A percentile compares a stretch with the other conserved stretches of the same genome.
Conservation (phyloP, 2,888 invertebrate genomes). For the Xiphydria camelus region DNA sequence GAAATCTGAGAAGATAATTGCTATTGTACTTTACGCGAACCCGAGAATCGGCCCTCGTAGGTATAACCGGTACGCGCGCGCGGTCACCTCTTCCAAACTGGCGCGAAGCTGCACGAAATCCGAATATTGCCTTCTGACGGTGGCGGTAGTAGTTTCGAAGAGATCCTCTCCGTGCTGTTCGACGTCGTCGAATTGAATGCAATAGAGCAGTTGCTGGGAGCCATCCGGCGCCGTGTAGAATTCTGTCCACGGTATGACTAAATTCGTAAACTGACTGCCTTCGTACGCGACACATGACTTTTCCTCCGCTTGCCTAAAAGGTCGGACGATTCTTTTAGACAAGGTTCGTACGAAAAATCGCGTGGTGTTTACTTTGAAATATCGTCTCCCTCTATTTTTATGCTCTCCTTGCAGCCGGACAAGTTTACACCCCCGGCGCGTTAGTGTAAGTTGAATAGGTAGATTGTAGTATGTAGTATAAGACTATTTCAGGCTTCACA, state of each 20-base stretch:
- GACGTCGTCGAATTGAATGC: slow-evolving; percentile 52
- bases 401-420: too few relatives aligned
- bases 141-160: slow-evolving; percentile 50
- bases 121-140: slow-evolving; percentile 47
- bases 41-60: not conserved
- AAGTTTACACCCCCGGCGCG: too few relatives aligned
- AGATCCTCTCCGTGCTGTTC: slow-evolving; percentile 49
- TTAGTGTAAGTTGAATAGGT: too few relatives aligned
- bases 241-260: slow-evolving; percentile 50
- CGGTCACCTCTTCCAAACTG: slow-evolving; percentile 41
- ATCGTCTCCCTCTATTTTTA: too few relatives aligned
- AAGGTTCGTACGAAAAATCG: too few relatives aligned
- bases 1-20: slow-evolving; percentile 27
- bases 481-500: too few relatives aligned
- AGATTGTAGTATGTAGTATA: too few relatives aligned
- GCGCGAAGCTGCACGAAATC: slow-evolving; percentile 49
- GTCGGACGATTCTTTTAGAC: not conserved
- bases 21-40: not conserved
- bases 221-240: slow-evolving; percentile 50
- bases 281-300: slow-evolving; percentile 46
- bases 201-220: slow-evolving; percentile 50
- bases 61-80: not conserved
- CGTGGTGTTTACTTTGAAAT: too few relatives aligned
- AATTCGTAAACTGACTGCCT: slow-evolving; percentile 46
- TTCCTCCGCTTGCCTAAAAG: slow-evolving; percentile 44